Evolutionary conservation across 2,113 vertebrate genomes (phyloP), one percentile per base, ranked within the genome.

Genomic region (Ia io): DNA sequence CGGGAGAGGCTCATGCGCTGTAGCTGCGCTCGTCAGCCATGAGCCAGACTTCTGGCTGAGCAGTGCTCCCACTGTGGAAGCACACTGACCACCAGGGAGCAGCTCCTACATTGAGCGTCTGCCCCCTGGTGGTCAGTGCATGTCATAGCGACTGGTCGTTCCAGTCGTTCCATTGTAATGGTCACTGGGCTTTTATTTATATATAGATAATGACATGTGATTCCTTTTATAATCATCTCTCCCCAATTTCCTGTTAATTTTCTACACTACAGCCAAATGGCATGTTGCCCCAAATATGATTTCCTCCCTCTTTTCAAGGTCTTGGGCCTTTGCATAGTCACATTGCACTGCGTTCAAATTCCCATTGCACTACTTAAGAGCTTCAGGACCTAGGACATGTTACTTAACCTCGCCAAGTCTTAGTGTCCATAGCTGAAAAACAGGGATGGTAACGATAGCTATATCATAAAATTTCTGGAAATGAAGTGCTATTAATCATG

Each of bases 191-290:
- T 49, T 49, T 14, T 49, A 49, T 14, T 14, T 49, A 49, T 49
- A 49, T 14, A 47, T 18, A 53, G 56, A 42, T 67, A 88, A 44
- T 76, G 30, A 65, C 14, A 63, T 77, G 4, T n/a, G n/a, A 40
- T 88, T 86, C n/a, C 35, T 91, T 91, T 67, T 67, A 59, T 84
- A 91, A 56, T 53, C 59, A 65, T 73, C 71, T 83, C 51, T 91
- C 9, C 9, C 6, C 42, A 20, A 71, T 67, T 85, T 61, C 25
- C 37, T 82, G 32, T 6, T 65, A 70, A 51, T 1, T 2, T 18
- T 9, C 1, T 44, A 3, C 1, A 65, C 35, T 22, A 7, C 18
- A 59, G 7, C n/a, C 78, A 91, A 30, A 49, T 6, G 20, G 20
- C 1, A n/a, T 8, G 7, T 28, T 83, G 51, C 35, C 18, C n/a